Percentiles rank a stretch among this genome's conserved stretches.
These are phyloP conservation scores for Dromius quadrimaculatus DNA, from an alignment of 2,888 invertebrate species.

Conservation along the genomic window DNA sequence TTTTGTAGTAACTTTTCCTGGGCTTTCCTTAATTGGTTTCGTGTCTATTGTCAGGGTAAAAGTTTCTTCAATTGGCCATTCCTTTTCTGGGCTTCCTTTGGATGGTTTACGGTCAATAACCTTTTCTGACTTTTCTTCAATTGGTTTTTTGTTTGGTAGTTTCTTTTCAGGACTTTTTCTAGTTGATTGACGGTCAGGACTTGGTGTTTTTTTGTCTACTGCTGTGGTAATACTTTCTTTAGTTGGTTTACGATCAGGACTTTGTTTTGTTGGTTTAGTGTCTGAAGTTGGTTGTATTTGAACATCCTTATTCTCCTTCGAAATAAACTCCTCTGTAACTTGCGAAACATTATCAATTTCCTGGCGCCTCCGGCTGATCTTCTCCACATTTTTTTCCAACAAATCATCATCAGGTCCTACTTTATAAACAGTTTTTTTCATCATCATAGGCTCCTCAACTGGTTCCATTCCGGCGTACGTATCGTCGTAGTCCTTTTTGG, in stretches of 20 bases:
- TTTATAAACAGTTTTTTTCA: slow-evolving; percentile 60
- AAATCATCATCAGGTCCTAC: slow-evolving; percentile 61
- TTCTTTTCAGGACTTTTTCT: slow-evolving; percentile 13
- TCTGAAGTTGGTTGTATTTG: slow-evolving; percentile 50
- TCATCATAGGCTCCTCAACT: slow-evolving; percentile 61
- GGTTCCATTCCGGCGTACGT: slow-evolving; percentile 57
- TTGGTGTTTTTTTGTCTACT: background rate
- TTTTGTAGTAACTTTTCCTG: too few relatives aligned
- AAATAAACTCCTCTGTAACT: slow-evolving; percentile 14
- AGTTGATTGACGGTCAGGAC: background rate
- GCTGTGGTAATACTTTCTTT: slow-evolving; percentile 46
- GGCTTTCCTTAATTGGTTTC: background rate
- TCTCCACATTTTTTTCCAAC: slow-evolving; percentile 10
- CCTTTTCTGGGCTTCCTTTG: slow-evolving; percentile 44
- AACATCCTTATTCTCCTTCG: background rate
- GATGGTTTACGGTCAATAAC: slow-evolving; percentile 31
- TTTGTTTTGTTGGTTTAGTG: slow-evolving; percentile 53
- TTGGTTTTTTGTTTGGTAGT: slow-evolving; percentile 19
- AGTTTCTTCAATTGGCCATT: too few relatives aligned
- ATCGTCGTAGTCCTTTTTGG: slow-evolving; percentile 13
- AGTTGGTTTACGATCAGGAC: slow-evolving; percentile 53
- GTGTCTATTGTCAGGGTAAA: background rate
- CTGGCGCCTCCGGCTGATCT: slow-evolving; percentile 2
- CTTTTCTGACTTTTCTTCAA: background rate
- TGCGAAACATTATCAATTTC: background rate